A percentile compares a stretch with the other conserved stretches of the same genome.
Conservation (phyloP, 2,797 vertebrate species). For the Melanitta fusca region DNA sequence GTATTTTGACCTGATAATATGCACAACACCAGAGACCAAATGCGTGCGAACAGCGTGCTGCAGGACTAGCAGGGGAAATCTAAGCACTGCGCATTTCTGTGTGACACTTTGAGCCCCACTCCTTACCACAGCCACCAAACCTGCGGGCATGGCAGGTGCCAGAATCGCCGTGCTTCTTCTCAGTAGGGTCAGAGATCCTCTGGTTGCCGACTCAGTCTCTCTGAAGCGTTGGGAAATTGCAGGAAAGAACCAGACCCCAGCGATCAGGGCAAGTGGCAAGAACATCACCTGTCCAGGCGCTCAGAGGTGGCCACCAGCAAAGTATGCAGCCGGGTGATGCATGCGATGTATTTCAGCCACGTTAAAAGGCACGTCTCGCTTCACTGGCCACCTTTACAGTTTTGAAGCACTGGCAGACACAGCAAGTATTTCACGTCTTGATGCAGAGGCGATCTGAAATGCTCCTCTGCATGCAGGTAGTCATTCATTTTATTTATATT, state of each 20-base stretch:
- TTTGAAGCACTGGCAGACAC: neutral
- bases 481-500: neutral
- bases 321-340: neutral
- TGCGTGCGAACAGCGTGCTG: neutral
- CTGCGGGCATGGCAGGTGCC: rapidly evolving
- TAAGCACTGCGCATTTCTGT: neutral
- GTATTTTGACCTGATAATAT: neutral
- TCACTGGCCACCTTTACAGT: neutral
- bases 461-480: neutral
- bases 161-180: neutral
- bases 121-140: rapidly evolving
- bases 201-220: rapidly evolving
- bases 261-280: neutral
- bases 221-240: neutral
- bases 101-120: neutral
- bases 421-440: rapidly evolving
- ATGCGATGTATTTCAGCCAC: neutral
- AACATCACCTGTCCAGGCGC: neutral
- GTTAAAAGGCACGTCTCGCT: neutral
- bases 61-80: neutral
- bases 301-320: neutral
- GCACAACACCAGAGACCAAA: neutral
- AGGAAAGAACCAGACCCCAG: neutral
- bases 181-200: neutral
- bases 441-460: neutral